Conservation (phyloP, 2,797 vertebrate species). For the Buceros bicornis region DNA sequence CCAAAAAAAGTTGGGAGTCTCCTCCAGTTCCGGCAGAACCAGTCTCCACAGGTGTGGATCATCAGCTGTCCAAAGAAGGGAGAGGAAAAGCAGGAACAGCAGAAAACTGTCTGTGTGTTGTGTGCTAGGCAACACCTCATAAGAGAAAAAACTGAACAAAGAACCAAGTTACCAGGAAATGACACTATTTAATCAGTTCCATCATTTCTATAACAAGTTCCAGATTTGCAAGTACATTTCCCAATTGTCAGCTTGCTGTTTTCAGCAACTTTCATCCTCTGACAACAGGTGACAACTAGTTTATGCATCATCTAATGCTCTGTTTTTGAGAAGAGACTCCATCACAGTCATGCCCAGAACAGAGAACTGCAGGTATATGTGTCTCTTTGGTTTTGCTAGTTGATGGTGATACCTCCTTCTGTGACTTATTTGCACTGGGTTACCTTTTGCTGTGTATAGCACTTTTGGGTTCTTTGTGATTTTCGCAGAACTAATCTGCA, state of each 20-base stretch:
- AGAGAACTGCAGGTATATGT: background rate
- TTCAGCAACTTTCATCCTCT: background rate
- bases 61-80: background rate
- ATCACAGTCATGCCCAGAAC: background rate
- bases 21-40: background rate
- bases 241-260: background rate
- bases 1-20: background rate
- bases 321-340: background rate
- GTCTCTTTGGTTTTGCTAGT: background rate
- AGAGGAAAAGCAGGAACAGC: background rate
- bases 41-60: background rate
- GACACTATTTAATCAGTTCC: background rate
- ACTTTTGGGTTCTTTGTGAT: background rate
- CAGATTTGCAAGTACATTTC: constrained; percentile 19
- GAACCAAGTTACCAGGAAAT: constrained; percentile 5
- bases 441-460: background rate
- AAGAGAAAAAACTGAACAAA: background rate
- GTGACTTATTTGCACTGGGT: background rate
- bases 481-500: constrained; percentile 2
- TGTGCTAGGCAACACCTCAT: background rate
- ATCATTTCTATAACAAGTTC: background rate
- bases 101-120: background rate
- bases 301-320: background rate
- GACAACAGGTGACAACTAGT: background rate
- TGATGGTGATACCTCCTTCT: background rate